Evolutionary conservation across 1,140 invertebrate species (phyloP).

Genomic region (Frieseomelitta varia): DNA sequence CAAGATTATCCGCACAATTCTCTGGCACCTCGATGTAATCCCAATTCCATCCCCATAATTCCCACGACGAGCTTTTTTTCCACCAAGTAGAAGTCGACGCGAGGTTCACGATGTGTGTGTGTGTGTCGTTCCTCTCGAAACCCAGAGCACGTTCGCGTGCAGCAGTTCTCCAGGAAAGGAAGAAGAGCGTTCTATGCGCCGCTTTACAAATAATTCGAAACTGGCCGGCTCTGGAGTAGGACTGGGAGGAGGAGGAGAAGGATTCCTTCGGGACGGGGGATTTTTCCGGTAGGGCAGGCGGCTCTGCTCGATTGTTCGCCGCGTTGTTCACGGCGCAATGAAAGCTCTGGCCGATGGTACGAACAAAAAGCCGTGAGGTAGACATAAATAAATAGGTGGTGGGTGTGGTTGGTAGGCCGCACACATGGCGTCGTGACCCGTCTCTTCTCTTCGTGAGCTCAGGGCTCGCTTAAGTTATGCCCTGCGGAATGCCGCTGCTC

Average conservation of each 20-base stretch:
- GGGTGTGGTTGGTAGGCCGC: constrained; percentile 70
- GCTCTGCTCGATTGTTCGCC: constrained; percentile 61
- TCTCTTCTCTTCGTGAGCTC: constrained; percentile 66
- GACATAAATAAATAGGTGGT: constrained; percentile 69
- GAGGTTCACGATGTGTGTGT: no score
- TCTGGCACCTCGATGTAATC: no score
- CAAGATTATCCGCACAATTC: no score
- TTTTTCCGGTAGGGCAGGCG: constrained; percentile 49
- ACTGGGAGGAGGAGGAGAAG: background rate
- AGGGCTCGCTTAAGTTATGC: constrained; percentile 65
- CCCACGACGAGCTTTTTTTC: no score
- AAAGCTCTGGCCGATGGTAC: constrained; percentile 55
- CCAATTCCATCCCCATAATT: background rate
- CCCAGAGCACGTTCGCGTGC: background rate
- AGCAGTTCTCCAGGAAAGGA: background rate
- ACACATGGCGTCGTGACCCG: constrained; percentile 72
- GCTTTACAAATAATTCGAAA: constrained; percentile 46
- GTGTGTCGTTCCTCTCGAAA: background rate
- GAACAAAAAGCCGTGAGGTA: constrained; percentile 68
- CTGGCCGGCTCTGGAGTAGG: constrained; percentile 4
- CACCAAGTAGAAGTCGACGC: no score
- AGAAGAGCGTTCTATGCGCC: background rate
- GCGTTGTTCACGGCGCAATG: constrained; percentile 56
- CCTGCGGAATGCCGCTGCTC: constrained; percentile 64
- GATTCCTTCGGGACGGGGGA: constrained; percentile 40